Base-by-base conservation (phyloP, 2,113 vertebrate genomes). In the Numenius arquata region DNA sequence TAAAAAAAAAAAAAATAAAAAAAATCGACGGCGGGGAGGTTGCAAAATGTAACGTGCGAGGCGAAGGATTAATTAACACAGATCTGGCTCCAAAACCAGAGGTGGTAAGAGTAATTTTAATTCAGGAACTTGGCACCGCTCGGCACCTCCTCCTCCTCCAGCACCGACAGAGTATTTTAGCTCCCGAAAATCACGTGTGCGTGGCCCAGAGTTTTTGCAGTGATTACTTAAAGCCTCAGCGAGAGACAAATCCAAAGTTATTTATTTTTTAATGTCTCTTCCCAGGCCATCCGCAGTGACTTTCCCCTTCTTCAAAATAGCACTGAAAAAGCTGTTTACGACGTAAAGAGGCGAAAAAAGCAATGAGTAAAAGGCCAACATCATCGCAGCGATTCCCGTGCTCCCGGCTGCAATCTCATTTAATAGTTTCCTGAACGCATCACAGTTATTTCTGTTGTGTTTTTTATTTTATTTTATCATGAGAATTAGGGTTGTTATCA, bases 41-140 rank as follows among this genome's bases (percentile, higher is more conserved):
- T 93, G 70, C 70, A 78, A 65, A 87, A 89, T 1, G 4, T 41
- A 43, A 61, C 0, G 4, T 17, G 61, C 14, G 77, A 89, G 88
- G 88, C 23, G 2, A 67, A 67, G 88, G 85, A 88, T 90, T 87
- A 70, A 90, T 89, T 88, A 84, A 20, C 48, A 34, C 12, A 20
- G 50, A 66, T 27, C 88, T 91, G 88, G 78, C 88, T 95, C 96
- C 88, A 75, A 40, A 89, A 85, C 19, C 82, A 74, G 90, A 32
- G 93, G 72, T 10, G 4, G 47, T 3, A 26, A 67, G 91, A 91
- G 81, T 34, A 30, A 84, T 89, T 89, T 76, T 80, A 89, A 80
- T 90, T 88, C 86, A 80, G 89, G 79, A 96, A 61, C 72, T 83
- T 88, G 91, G 82, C 94, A 85, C 61, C 0, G 3, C 70, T 68